Percentiles rank a stretch among this genome's conserved stretches.
These are phyloP conservation scores for Antigone vipio DNA, from an alignment of 2,113 vertebrate species.

Conservation along the genomic window DNA sequence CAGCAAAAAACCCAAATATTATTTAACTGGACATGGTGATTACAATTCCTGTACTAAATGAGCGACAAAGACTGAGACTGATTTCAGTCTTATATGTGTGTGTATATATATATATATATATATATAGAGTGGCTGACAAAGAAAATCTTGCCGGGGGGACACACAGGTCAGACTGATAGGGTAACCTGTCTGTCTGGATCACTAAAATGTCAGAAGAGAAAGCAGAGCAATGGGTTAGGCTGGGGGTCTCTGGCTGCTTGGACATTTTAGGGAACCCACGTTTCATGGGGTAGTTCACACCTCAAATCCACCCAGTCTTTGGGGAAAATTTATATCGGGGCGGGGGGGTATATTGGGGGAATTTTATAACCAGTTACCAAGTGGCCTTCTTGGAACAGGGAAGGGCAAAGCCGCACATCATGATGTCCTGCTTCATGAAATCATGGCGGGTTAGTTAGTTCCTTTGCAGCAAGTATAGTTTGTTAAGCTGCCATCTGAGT, in stretches of 20 bases:
- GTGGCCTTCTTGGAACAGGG: neutral
- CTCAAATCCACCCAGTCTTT: neutral
- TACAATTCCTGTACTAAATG: too few relatives aligned
- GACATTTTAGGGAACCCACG: fast-evolving
- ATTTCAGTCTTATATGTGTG: too few relatives aligned
- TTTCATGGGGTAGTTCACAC: neutral
- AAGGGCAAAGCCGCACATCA: neutral
- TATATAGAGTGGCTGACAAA: neutral
- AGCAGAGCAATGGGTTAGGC: neutral
- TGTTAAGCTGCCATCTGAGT: neutral
- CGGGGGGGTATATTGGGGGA: neutral
- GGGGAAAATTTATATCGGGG: neutral
- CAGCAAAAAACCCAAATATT: neutral
- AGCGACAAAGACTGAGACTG: too few relatives aligned
- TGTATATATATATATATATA: too few relatives aligned
- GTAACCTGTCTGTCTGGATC: neutral
- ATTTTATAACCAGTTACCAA: neutral
- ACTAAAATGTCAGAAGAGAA: neutral
- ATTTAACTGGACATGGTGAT: neutral
- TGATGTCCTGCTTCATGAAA: neutral
- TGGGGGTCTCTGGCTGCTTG: neutral
- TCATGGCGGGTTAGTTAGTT: neutral
- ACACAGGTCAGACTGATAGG: neutral
- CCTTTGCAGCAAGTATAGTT: neutral
- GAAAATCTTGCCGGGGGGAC: neutral